Conservation (phyloP, 1,140 invertebrate species). For the Ooceraea biroi region DNA sequence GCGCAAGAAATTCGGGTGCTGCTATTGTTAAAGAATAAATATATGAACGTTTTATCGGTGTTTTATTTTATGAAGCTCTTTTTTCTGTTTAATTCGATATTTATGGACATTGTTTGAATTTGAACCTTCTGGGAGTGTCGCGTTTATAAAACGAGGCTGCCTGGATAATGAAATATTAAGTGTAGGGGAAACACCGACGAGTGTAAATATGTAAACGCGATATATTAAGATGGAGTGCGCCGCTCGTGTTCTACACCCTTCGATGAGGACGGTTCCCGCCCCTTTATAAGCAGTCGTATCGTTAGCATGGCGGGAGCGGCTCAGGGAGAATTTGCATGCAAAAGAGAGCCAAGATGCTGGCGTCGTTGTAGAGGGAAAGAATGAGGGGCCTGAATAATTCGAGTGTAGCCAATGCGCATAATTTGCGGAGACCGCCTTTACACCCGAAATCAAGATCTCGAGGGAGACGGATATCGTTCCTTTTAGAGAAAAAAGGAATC, state of each 20-base stretch:
- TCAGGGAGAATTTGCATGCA: constrained; percentile 43
- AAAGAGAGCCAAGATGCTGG: constrained; percentile 46
- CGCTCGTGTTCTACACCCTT: constrained; percentile 14
- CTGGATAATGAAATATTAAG: constrained; percentile 34
- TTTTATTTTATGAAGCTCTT: no score
- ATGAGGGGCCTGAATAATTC: constrained; percentile 48
- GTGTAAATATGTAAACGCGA: constrained; percentile 16
- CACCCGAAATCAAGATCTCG: constrained; percentile 19
- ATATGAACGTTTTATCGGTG: no score
- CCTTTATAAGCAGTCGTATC: constrained; percentile 39
- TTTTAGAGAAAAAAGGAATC: constrained; percentile 1
- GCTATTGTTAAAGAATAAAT: no score
- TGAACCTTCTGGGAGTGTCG: constrained; percentile 16
- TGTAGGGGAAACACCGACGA: not conserved
- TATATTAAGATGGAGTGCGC: not conserved
- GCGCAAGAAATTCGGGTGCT: no score
- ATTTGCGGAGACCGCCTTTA: constrained; percentile 26
- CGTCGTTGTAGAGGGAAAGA: not conserved
- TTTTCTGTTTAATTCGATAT: constrained; percentile 31
- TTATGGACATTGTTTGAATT: not conserved
- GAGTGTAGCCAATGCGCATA: constrained; percentile 34
- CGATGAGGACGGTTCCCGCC: constrained; percentile 36
- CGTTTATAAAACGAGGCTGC: not conserved
- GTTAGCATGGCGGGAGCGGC: constrained; percentile 9
- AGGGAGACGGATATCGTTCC: not conserved